phyloP scores from a whole-genome alignment of 2,888 invertebrate genomes.

The Halocaridina rubra region DNA sequence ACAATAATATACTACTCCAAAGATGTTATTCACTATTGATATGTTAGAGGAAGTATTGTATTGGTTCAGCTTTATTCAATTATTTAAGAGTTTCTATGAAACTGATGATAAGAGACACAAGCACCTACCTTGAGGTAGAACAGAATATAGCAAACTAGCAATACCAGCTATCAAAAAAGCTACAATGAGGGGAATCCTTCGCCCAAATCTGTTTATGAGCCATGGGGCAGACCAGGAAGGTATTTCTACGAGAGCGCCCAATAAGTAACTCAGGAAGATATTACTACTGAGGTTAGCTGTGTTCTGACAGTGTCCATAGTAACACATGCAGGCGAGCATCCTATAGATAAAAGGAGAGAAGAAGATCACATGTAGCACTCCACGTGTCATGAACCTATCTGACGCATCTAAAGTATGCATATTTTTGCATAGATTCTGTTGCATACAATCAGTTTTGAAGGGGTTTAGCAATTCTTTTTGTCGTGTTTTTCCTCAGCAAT shows the following conservation, averaged over 20 bases:
- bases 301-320: slow-evolving; percentile 64
- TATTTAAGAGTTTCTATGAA: too few species aligned
- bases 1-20: too few species aligned
- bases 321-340: slow-evolving; percentile 64
- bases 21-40: too few species aligned
- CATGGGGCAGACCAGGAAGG: slow-evolving; percentile 59
- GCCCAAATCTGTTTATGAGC: slow-evolving; percentile 56
- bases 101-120: not conserved
- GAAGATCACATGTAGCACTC: too few species aligned
- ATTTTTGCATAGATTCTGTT: too few species aligned
- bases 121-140: slow-evolving; percentile 40
- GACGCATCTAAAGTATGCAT: too few species aligned
- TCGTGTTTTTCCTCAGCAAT: too few species aligned
- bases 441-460: too few species aligned
- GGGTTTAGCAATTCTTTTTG: too few species aligned
- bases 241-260: slow-evolving; percentile 63
- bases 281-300: slow-evolving; percentile 57
- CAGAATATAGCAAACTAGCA: slow-evolving; percentile 49
- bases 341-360: slow-evolving; percentile 25
- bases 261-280: slow-evolving; percentile 55
- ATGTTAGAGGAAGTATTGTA: too few species aligned
- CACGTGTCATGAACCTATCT: too few species aligned
- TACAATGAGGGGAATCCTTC: slow-evolving; percentile 38
- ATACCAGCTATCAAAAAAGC: slow-evolving; percentile 51
- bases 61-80: too few species aligned